phyloP scores from a whole-genome alignment of 2,797 vertebrate genomes.

The Megaceryle alcyon region DNA sequence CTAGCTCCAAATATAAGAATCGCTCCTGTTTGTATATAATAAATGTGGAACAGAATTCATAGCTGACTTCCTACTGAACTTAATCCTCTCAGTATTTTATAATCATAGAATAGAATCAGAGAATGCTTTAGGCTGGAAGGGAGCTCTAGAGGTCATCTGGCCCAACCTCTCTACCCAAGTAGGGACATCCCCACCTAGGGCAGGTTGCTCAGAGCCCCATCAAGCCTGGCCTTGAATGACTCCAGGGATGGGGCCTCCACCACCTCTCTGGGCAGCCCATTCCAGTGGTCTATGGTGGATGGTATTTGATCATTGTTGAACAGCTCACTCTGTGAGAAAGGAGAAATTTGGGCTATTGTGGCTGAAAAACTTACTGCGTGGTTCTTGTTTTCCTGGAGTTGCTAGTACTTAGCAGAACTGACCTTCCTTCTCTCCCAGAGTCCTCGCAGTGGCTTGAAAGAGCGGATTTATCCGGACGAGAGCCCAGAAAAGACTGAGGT shows the following conservation, averaged over 20 bases:
- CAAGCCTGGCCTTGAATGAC: no score
- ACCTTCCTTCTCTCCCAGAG: slow-evolving; percentile 69
- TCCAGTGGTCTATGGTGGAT: neutral
- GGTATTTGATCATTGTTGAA: neutral
- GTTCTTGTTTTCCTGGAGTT: neutral
- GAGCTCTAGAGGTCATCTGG: no score
- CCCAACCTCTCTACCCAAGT: no score
- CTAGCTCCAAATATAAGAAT: neutral
- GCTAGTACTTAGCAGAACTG: neutral
- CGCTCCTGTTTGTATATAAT: neutral
- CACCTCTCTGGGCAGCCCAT: no score
- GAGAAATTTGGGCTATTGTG: neutral
- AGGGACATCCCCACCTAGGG: no score
- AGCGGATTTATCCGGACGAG: slow-evolving; percentile 78
- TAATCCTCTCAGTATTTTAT: neutral
- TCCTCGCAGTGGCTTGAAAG: slow-evolving; percentile 77
- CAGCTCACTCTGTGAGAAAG: neutral
- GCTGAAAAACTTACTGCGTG: neutral
- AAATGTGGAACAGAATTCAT: neutral
- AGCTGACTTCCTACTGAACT: neutral
- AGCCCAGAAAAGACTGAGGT: slow-evolving; percentile 79
- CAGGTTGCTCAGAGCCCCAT: no score
- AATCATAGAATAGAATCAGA: no score
- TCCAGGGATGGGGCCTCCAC: no score
- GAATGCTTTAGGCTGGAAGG: no score